Base-by-base conservation (phyloP, 2,888 invertebrate species). In the Actias luna region DNA sequence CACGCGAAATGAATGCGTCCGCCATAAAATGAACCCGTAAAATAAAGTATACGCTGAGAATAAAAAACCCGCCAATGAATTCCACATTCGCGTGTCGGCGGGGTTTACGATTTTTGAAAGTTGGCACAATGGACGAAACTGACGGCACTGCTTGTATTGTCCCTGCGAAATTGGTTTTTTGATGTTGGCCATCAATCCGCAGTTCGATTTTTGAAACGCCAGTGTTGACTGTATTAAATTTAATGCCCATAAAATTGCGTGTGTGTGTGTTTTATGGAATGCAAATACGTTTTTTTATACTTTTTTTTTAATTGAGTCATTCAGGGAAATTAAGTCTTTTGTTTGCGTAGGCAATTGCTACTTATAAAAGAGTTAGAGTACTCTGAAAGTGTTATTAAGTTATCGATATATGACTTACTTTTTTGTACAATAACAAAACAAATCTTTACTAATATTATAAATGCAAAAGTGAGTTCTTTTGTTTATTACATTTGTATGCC, bases 151-250 rank as follows among this genome's bases (percentile, higher is more conserved):
- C 66, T 66, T 67, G 73, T 80, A 82, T 84, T 85, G 84, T 84
- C 74, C 72, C 70, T 58, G 65, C 72, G 70, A 73, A 80, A 84
- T 85, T 82, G 83, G 79, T 80, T 84, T 84, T 83, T 82, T 76
- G 74, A 80, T 81, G 76, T 77, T 71, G 75, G 76, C 72, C 70
- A 76, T 76, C 76, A 72, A 74, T 78, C 73, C 70, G 71, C 61
- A 67, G 65, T 75, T 76, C 75, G 71, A 74, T 72, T 74, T 76
- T 71, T 66, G 68, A 72, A 77, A 77, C 73, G 58, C 55, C 55
- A 1, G 55, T 55, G 55, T 55, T 55, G 55, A 55, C 55, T 55
- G 55, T 55, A 55, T 29, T 55, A 55, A 55, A 55, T 29, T 55
- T 55, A 55, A 55, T 29, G 29, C 55, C 55, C 29, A 29, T 55